Evolutionary conservation across 2,113 vertebrate species (phyloP), one percentile per base, ranked within the genome.

Genomic region (Dolichallabes microphthalmus): DNA sequence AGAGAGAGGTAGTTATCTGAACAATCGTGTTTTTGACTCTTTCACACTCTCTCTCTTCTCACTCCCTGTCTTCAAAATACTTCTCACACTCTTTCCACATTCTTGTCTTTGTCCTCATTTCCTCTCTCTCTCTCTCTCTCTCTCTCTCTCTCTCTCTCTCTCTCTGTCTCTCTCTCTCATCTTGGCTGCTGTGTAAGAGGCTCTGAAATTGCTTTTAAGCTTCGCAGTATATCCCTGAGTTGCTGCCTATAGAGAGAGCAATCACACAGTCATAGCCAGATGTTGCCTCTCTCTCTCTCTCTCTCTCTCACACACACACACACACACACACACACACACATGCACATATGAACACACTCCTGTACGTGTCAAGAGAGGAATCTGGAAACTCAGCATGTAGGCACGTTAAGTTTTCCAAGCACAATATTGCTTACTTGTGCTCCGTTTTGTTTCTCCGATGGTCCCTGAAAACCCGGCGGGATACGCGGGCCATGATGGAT

Each of bases 141-240:
- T 74, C 57, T 83, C 68, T 75, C 73, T 53, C 73, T 52, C 73
- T 75, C 45, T 45, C 69, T 61, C 69, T 80, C 84, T 30, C 84
- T 71, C 68, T 39, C 68, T 71, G 32, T 71, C 69, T 22, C n/a
- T 68, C 64, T 32, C 25, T 27, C 61, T 63, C 61, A 63, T 77
- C 35, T 66, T 78, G 60, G 60, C 64, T 78, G 73, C 83, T 60
- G 74, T 57, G 53, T 66, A 55, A 76, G 80, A 53, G 60, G 39
- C n/a, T 82, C 80, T 82, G 80, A 82, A 82, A 82, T 80, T 68
- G 80, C 60, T 82, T 82, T 82, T 82, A 82, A 82, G 68, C 61
- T 61, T 82, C 63, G 27, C 61, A 66, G 80, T 82, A 80, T 80
- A 68, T 66, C 60, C 63, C 80, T 9, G 80, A 82, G 80, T 35